Evolutionary conservation across 2,797 vertebrate genomes (phyloP).

Genomic region (Hyperoplus lanceolatus): DNA sequence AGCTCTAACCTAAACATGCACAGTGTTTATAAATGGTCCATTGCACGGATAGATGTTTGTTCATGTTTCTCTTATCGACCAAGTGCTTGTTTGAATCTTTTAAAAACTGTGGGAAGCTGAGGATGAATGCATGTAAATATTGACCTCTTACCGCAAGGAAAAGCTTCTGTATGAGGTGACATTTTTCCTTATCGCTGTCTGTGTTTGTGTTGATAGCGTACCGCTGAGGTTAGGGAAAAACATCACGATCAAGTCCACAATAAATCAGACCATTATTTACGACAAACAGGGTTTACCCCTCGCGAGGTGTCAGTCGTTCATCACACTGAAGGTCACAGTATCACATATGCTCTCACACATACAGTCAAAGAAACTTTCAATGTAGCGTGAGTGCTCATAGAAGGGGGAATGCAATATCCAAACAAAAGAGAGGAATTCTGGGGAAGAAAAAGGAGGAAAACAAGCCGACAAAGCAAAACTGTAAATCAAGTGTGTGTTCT

Average conservation of each 20-base stretch:
- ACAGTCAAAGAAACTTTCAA: slow-evolving; percentile 48
- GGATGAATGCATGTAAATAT: slow-evolving; percentile 35
- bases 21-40: slow-evolving; percentile 17
- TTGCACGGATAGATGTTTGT: slow-evolving; percentile 15
- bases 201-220: slow-evolving; percentile 26
- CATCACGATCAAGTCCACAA: slow-evolving; percentile 14
- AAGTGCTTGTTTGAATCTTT: slow-evolving; percentile 37
- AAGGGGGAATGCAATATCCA: slow-evolving; percentile 59
- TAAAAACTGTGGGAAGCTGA: slow-evolving; percentile 26
- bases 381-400: slow-evolving; percentile 33
- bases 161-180: slow-evolving; percentile 15
- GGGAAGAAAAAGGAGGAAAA: slow-evolving; percentile 58
- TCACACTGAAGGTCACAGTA: slow-evolving; percentile 34
- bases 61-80: slow-evolving; percentile 17
- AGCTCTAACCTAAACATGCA: slow-evolving; percentile 10
- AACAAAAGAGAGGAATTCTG: slow-evolving; percentile 61
- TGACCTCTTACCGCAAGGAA: slow-evolving; percentile 3
- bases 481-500: slow-evolving; percentile 66
- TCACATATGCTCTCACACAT: background rate
- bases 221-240: slow-evolving; percentile 27
- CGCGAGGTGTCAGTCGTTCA: slow-evolving; percentile 48
- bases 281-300: slow-evolving; percentile 32
- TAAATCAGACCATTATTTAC: slow-evolving; percentile 38
- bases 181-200: slow-evolving; percentile 34
- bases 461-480: slow-evolving; percentile 56